Percentiles rank a stretch among this genome's conserved stretches.
Conservation (phyloP, 2,888 invertebrate species). For the Onchidella celtica region DNA sequence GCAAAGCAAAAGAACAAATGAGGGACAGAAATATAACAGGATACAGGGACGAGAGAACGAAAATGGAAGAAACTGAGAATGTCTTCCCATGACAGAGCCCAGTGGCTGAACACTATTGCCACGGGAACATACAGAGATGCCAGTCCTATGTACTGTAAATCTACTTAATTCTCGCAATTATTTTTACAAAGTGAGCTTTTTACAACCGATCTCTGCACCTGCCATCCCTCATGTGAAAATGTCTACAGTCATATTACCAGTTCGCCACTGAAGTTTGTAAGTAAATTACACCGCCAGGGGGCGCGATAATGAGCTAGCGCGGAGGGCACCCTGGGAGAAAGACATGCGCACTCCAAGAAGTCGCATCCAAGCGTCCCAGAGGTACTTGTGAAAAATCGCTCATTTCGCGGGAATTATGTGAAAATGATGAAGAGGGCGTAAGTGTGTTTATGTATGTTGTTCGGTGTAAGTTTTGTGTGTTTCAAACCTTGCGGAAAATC, state of each 20-base stretch:
- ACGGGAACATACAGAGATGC: neutral
- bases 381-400: slow-evolving; percentile 26
- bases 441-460: slow-evolving; percentile 32
- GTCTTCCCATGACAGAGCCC: no score
- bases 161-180: slow-evolving; percentile 15
- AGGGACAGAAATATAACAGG: neutral
- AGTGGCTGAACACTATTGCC: no score
- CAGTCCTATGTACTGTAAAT: neutral
- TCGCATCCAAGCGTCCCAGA: slow-evolving; percentile 21
- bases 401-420: slow-evolving; percentile 27
- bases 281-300: slow-evolving; percentile 35
- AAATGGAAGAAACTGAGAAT: neutral
- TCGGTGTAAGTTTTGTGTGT: slow-evolving; percentile 25
- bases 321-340: neutral
- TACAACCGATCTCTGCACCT: slow-evolving; percentile 14
- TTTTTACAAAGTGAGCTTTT: slow-evolving; percentile 27
- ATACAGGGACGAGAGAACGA: neutral
- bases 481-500: slow-evolving; percentile 14
- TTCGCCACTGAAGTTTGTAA: slow-evolving; percentile 10
- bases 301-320: slow-evolving; percentile 29
- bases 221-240: slow-evolving; percentile 19
- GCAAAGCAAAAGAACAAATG: neutral
- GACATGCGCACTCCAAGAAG: slow-evolving; percentile 23
- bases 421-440: slow-evolving; percentile 37
- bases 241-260: neutral